phyloP scores from a whole-genome alignment of 2,113 vertebrate species.

The Isurus oxyrinchus region DNA sequence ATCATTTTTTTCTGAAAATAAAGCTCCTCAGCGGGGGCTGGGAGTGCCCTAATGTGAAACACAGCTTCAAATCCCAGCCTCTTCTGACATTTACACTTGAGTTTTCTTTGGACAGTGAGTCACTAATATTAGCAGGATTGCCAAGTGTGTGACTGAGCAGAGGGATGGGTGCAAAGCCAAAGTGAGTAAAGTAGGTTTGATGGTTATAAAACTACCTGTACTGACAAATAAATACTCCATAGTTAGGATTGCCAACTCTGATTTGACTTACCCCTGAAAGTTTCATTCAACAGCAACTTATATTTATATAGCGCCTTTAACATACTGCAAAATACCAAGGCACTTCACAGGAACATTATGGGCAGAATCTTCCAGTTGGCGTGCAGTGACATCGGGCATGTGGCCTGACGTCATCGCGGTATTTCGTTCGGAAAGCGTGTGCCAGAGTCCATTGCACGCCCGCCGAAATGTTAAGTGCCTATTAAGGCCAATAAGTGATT shows the following conservation, averaged over 20 bases:
- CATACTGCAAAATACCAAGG: no score
- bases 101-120: neutral
- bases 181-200: neutral
- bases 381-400: no score
- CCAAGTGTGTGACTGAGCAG: neutral
- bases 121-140: neutral
- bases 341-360: no score
- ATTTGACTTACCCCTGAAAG: neutral
- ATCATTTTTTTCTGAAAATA: neutral
- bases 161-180: neutral
- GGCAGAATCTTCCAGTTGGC: no score
- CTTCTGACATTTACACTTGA: neutral
- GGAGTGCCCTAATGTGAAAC: neutral
- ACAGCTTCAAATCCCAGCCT: neutral
- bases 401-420: no score
- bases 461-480: no score
- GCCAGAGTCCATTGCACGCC: no score
- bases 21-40: neutral
- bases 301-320: no score
- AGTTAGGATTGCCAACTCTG: neutral
- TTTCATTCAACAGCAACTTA: neutral
- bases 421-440: no score
- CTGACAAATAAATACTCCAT: neutral
- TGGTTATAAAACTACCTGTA: neutral
- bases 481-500: no score